Evolutionary conservation across 1,140 invertebrate species (phyloP), one percentile per base, ranked within the genome.

Genomic region (Mactra quadrangularis): DNA sequence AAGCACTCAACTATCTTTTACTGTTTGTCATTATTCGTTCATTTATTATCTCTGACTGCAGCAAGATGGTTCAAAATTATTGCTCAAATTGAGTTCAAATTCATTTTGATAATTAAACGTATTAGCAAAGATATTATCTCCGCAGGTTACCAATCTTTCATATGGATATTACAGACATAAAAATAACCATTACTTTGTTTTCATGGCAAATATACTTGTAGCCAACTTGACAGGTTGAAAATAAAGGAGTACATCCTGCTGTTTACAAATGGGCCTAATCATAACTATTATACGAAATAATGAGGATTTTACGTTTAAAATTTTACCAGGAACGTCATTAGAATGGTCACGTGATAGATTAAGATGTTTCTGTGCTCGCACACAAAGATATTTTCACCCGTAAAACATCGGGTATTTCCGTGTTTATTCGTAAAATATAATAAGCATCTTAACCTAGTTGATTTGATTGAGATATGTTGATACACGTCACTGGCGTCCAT

Each of bases 81-180:
- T 70, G 70, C 52, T 72, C 70, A 55, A n/a, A 55, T 57, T 45
- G 50, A 72, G 70, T 72, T 72, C 70, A 72, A 72, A 72, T 72
- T 72, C 70, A 72, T 72, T 72, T 72, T 72, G 41, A 72, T 72
- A 72, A 72, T 72, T 72, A 47, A 31, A 19, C 17, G 55, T 52
- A 72, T 72, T 72, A 72, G 50, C 53, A 72, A 7, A 7, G 70
- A 72, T 72, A 27, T n/a, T 72, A 72, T 72, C 70, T 33, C 31
- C 3, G 52, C 52, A 25, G 45, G 70, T 35, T 38, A 57, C 31
- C 38, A 72, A 72, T 72, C 50, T 72, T 57, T 72, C 70, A 55
- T 55, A 72, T 72, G 53, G 70, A 31, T 52, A 25, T 72, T 72
- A 2, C 22, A 57, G 70, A 52, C 70, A 33, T 72, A 72, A 72